Percentiles rank a stretch among this genome's conserved stretches.
phyloP scores from a whole-genome alignment of 2,797 vertebrate species.

The Pangasius krempfi region DNA sequence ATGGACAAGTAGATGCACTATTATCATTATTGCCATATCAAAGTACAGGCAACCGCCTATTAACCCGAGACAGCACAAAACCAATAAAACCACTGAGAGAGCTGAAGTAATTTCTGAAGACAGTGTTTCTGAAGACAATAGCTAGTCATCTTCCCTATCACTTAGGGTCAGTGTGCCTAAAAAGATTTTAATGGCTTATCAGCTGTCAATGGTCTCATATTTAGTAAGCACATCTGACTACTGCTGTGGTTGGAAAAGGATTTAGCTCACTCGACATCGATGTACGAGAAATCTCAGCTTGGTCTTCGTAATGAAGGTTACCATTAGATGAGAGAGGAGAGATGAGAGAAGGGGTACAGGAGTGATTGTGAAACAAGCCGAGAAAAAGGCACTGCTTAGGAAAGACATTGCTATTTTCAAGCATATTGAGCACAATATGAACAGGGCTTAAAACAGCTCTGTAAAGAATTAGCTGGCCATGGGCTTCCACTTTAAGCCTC shows the following conservation, averaged over 20 bases:
- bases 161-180: constrained; percentile 14
- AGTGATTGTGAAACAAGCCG: constrained; percentile 37
- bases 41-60: constrained; percentile 3
- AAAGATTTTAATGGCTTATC: constrained; percentile 32
- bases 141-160: constrained; percentile 22
- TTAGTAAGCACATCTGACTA: constrained; percentile 44
- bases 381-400: constrained; percentile 34
- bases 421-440: constrained; percentile 12
- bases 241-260: constrained; percentile 37
- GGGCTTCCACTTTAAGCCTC: constrained; percentile 11
- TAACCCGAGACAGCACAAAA: constrained; percentile 5
- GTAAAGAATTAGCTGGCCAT: constrained; percentile 24
- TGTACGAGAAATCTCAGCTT: constrained; percentile 35
- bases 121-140: constrained; percentile 4
- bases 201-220: constrained; percentile 42
- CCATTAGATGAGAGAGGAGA: neutral
- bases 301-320: constrained; percentile 6
- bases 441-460: constrained; percentile 4
- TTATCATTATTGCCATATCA: constrained; percentile 29
- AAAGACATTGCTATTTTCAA: constrained; percentile 26
- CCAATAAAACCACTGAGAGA: neutral
- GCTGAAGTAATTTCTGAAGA: neutral
- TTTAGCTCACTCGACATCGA: constrained; percentile 48
- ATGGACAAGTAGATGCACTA: constrained; percentile 20
- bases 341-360: neutral